These are phyloP conservation scores for Coregonus sp. DNA, from an alignment of 2,797 vertebrate species.

Conservation along the genomic window DNA sequence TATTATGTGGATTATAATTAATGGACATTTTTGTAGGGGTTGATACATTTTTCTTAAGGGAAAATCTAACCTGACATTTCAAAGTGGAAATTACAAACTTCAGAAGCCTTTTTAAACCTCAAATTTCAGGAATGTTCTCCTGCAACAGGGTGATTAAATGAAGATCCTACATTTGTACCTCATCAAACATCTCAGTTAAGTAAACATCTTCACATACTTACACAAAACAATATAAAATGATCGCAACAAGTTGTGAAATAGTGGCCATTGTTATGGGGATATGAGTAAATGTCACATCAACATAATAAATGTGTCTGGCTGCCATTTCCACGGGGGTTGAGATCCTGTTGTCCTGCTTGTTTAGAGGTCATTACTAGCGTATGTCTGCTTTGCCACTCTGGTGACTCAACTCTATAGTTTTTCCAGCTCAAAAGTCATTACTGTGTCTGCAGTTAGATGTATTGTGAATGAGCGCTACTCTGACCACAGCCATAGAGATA, in stretches of 20 bases:
- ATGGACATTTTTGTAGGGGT: too few relatives aligned
- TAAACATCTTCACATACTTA: slow-evolving; percentile 39
- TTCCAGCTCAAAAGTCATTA: background rate
- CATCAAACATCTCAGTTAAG: slow-evolving; percentile 16
- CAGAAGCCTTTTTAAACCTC: too few relatives aligned
- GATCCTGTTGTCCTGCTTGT: background rate
- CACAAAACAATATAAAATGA: slow-evolving; percentile 37
- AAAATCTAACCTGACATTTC: too few relatives aligned
- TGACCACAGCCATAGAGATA: background rate
- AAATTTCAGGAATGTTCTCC: too few relatives aligned
- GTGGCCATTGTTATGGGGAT: slow-evolving; percentile 23
- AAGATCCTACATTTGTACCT: too few relatives aligned
- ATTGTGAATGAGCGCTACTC: background rate
- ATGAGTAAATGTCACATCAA: slow-evolving; percentile 33
- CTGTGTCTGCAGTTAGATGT: background rate
- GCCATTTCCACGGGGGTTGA: slow-evolving; percentile 2
- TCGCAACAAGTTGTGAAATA: background rate
- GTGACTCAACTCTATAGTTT: background rate
- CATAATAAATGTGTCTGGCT: slow-evolving; percentile 14
- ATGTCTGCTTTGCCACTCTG: background rate
- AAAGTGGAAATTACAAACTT: too few relatives aligned
- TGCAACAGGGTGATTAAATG: too few relatives aligned
- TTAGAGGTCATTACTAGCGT: background rate
- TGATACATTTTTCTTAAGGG: too few relatives aligned
- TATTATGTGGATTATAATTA: too few relatives aligned